phyloP scores from a whole-genome alignment of 2,113 vertebrate species.

The Probosciger aterrimus region DNA sequence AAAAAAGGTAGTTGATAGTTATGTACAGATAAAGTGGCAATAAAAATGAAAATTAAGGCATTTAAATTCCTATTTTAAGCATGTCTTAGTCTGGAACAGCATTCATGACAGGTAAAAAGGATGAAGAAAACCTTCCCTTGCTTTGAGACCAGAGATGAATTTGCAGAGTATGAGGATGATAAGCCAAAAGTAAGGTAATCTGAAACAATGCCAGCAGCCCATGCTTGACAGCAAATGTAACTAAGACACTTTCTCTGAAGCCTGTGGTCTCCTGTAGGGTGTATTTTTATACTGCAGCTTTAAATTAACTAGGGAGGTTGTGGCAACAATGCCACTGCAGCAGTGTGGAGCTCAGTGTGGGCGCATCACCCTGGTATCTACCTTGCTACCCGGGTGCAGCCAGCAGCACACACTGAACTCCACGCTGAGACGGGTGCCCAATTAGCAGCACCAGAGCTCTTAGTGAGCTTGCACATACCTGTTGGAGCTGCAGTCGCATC shows the following conservation, averaged over 20 bases:
- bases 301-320: neutral
- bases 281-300: slow-evolving; percentile 18
- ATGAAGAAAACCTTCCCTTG: neutral
- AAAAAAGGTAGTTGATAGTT: neutral
- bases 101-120: neutral
- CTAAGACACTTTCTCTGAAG: neutral
- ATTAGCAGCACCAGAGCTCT: neutral
- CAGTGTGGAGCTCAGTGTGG: neutral
- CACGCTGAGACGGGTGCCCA: fast-evolving
- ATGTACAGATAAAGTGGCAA: neutral
- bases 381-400: neutral
- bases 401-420: neutral
- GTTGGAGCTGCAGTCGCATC: neutral
- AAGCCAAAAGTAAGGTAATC: slow-evolving; percentile 16
- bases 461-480: neutral
- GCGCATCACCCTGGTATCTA: neutral
- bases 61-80: neutral
- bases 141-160: neutral
- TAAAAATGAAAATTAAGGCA: neutral
- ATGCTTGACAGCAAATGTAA: slow-evolving; percentile 6
- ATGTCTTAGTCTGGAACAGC: neutral
- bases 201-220: neutral
- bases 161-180: neutral
- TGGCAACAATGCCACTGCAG: neutral
- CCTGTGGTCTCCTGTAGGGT: slow-evolving; percentile 16